Percentiles rank a stretch among this genome's conserved stretches.
Conservation (phyloP, 2,113 vertebrate genomes). For the Crotalus viridis region DNA sequence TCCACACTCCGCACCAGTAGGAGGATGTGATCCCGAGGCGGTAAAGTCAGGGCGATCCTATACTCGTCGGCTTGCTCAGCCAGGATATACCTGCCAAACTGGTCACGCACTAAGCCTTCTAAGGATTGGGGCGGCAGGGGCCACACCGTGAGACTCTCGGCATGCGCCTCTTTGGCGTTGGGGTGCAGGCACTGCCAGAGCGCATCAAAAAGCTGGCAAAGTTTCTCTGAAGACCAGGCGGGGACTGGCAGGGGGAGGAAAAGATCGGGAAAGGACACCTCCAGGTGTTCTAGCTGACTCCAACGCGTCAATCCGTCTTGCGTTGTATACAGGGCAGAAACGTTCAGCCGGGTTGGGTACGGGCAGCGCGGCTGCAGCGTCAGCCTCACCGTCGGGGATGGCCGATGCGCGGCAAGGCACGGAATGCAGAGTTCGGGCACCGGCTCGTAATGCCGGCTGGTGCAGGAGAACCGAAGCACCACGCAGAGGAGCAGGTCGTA, state of each 20-base stretch:
- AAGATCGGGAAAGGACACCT: constrained; percentile 72
- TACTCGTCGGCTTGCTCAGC: constrained; percentile 53
- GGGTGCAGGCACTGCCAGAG: constrained; percentile 73
- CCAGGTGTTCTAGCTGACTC: constrained; percentile 70
- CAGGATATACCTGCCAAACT: constrained; percentile 74
- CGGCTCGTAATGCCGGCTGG: constrained; percentile 68
- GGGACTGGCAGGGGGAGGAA: constrained; percentile 73
- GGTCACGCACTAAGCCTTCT: constrained; percentile 57
- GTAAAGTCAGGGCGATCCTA: constrained; percentile 75
- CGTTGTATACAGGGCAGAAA: constrained; percentile 75
- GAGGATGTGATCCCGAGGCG: constrained; percentile 76
- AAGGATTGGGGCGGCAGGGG: constrained; percentile 60
- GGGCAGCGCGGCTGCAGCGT: constrained; percentile 73
- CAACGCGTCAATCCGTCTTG: constrained; percentile 75
- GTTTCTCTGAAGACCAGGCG: constrained; percentile 28
- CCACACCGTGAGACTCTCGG: constrained; percentile 78
- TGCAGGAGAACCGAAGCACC: constrained; percentile 75
- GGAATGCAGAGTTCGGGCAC: constrained; percentile 75
- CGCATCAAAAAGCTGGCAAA: constrained; percentile 66
- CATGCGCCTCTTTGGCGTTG: constrained; percentile 15
- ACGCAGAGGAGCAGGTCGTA: constrained; percentile 77
- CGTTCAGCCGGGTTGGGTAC: constrained; percentile 66
- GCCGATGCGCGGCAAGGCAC: constrained; percentile 67
- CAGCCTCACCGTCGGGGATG: constrained; percentile 63
- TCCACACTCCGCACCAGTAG: constrained; percentile 65